Base-by-base conservation (phyloP, 2,888 invertebrate genomes). In the Luperina testacea region DNA sequence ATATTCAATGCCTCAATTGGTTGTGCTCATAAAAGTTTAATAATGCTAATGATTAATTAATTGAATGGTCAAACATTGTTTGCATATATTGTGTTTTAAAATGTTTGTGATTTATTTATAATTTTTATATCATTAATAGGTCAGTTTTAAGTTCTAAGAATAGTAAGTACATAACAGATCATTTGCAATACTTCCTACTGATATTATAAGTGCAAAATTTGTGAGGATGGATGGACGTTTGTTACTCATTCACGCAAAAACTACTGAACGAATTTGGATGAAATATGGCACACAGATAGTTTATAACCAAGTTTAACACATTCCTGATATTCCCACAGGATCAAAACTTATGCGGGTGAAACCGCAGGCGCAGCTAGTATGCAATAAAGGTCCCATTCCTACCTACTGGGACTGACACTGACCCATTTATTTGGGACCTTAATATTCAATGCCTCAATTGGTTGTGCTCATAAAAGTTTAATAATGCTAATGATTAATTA, bases 381-480 rank as follows among this genome's bases (percentile, higher is more conserved):
- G 48, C 63, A 76, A 75, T 84, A 73, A 53, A 74, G 75, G 75
- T 73, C 73, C 78, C 65, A 42, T 71, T 71, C 75, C 64, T 77
- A 42, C 32, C 8, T 45, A 27, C 17, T 72, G 7, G 42, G n/a
- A 42, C 38, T 48, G 87, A 88, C 89, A 90, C 90, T 92, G 92
- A 90, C 91, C 90, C 79, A 87, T 87, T 83, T 89, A 76, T 86
- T 87, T 83, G 73, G 85, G 81, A 85, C 84, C 87, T 88, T 78
- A 80, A 82, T 81, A 82, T 85, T 88, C 81, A 89, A 87, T 86
- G 75, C 65, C 76, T 84, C 85, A 89, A 91, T 89, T 90, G 81
- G 88, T 77, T 73, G 72, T 32, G 69, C 81, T 88, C 84, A 86
- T 90, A 85, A 87, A 88, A 86, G 64, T 70, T 64, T 82, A 74